A percentile compares a stretch with the other conserved stretches of the same genome.
Evolutionary conservation across 2,888 invertebrate genomes (phyloP).

Genomic region (Corythucha ciliata): DNA sequence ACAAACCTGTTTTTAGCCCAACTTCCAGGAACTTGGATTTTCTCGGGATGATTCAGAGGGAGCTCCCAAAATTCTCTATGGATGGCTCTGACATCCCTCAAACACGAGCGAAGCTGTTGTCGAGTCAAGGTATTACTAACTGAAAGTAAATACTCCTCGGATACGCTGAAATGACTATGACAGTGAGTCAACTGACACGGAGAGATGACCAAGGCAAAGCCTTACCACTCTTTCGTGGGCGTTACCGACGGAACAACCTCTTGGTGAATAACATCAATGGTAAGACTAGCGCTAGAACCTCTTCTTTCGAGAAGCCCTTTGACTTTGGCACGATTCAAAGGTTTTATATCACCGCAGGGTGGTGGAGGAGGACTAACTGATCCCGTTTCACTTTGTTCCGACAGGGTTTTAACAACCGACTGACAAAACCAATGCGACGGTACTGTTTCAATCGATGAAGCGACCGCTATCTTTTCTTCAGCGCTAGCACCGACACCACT

Average conservation of each 20-base stretch:
- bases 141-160: constrained; percentile 44
- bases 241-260: constrained; percentile 44
- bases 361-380: too few species aligned
- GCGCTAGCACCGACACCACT: too few species aligned
- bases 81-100: constrained; percentile 47
- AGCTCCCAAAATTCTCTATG: constrained; percentile 92
- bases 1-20: constrained; percentile 61
- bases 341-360: too few species aligned
- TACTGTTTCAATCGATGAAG: too few species aligned
- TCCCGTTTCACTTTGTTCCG: constrained; percentile 28
- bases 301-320: constrained; percentile 72
- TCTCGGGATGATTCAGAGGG: constrained; percentile 83
- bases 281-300: constrained; percentile 83
- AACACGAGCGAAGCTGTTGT: constrained; percentile 44
- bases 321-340: constrained; percentile 44
- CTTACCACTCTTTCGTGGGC: constrained; percentile 49
- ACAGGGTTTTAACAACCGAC: constrained; percentile 32
- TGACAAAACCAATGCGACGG: constrained; percentile 35
- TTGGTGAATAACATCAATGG: constrained; percentile 57
- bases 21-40: constrained; percentile 78
- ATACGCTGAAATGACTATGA: constrained; percentile 43
- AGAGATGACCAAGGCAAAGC: too few species aligned
- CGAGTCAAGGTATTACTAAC: constrained; percentile 49
- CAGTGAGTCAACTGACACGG: too few species aligned
- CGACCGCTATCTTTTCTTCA: too few species aligned